Percentiles rank a stretch among this genome's conserved stretches.
Conservation (phyloP, 2,797 vertebrate genomes). For the Dendrocincla fuliginosa region DNA sequence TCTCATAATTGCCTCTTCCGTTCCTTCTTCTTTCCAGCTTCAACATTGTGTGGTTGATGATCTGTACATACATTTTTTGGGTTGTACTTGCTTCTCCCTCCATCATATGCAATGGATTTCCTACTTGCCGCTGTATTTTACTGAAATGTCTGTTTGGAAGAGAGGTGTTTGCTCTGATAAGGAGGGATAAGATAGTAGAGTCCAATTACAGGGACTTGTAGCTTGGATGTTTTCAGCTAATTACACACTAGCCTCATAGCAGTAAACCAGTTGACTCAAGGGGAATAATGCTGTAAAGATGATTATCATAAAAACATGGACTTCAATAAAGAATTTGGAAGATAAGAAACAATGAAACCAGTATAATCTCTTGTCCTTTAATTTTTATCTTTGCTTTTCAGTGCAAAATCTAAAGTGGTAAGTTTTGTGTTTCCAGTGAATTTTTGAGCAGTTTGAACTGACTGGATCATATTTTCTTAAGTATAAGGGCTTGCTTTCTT, state of each 20-base stretch:
- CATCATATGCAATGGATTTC: not conserved
- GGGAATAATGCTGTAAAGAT: not conserved
- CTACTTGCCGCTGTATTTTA: not conserved
- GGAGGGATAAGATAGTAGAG: not conserved
- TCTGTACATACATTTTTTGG: not conserved
- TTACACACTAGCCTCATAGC: not conserved
- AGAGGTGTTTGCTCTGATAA: not conserved
- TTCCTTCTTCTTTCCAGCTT: not conserved
- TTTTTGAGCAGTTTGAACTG: not conserved
- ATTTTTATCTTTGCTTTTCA: slow-evolving; percentile 15
- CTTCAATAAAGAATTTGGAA: not conserved
- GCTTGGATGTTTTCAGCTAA: not conserved
- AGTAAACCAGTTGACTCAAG: not conserved
- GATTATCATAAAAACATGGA: not conserved
- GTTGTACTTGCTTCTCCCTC: not conserved
- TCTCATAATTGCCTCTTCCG: not conserved
- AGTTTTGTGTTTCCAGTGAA: not conserved
- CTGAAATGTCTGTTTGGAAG: not conserved
- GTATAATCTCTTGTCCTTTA: not conserved
- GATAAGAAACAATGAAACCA: not conserved
- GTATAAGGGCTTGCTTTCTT: not conserved
- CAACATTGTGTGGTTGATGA: not conserved
- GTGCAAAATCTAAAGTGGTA: not conserved
- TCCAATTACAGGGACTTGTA: not conserved
- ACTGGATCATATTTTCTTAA: not conserved